Base-by-base conservation (phyloP, 2,797 vertebrate genomes). In the Chlorospingus flavigularis region DNA sequence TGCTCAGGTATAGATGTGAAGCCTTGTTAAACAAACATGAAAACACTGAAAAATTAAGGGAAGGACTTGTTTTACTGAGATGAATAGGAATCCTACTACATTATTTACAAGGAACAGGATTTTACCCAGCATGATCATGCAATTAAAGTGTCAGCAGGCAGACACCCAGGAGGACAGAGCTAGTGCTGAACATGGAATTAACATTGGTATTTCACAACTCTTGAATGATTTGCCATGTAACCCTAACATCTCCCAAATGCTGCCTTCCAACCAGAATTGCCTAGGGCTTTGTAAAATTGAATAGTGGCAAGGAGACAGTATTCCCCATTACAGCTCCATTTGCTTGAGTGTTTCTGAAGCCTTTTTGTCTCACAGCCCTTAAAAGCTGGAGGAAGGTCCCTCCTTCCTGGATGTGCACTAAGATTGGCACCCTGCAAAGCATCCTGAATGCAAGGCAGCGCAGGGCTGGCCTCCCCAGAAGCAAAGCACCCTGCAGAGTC, bases 281-380 rank as follows among this genome's bases (percentile, higher is more conserved):
- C 78, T 55, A 51, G 51, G 67, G 91, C 62, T 75, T 91, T 77
- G 45, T 78, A 50, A 75, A 95, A 90, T 51, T 85, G 61, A 82
- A 68, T 11, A 60, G 53, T 30, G 45, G 25, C 1, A 0, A 19
- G 21, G 19, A 93, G 37, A 91, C 61, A 58, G 78, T n/a, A 78
- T 78, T 87, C 54, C 61, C 17, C 48, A 39, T 43, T 30, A 55
- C 24, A 80, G 63, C 13, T 92, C 61, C 55, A 66, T 90, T 91
- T 90, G 33, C 66, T 72, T n/a, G 62, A 74, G 40, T 68, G 20
- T 83, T 94, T 75, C 55, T 58, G 89, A 83, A 95, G 30, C 39
- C 18, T 57, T 92, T 94, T 88, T 86, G 51, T 53, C 68, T 74
- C 75, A 20, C 10, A 75, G 57, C 35, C 47, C 35, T 88, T 80